Base-by-base conservation (phyloP, 2,797 vertebrate genomes). In the Varecia variegata region DNA sequence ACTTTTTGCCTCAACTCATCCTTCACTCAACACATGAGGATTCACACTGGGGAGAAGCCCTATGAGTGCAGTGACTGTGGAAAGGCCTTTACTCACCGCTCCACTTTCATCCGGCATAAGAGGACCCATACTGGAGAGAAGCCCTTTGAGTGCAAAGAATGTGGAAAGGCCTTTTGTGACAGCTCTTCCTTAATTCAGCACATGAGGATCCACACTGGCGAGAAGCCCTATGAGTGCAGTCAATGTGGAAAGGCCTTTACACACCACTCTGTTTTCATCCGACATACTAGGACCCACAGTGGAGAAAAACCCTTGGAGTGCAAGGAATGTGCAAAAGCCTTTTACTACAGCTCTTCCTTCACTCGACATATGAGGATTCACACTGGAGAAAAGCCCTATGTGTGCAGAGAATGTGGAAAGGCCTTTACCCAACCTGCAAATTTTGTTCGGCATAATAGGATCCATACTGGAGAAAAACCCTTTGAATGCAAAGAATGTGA, bases 171-270 rank as follows among this genome's bases (percentile, higher is more conserved):
- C 17, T 98, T 97, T 65, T 92, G 89, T 62, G 89, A 96, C 47
- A 95, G 85, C 40, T 96, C 95, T 32, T 95, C 94, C 60, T 93
- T 98, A 23, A 93, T 88, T 27, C 95, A 94, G 4, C 97, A 97
- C 70, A 10, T 58, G 70, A 94, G 96, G 40, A 96, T 95, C 83
- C 97, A 97, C 80, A 96, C 96, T 10, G 94, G 93, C 0, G 93
- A 97, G 80, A 97, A 88, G n/a, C 97, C 97, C 6, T 98, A 85
- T 52, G 86, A 92, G 9, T 97, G 97, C 60, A 70, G 6, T 3
- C 79, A 95, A 15, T 97, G 95, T 87, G 97, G 96, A 35, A 97
- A 94, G 77, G 82, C 94, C 40, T 98, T 97, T 47, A 90, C 93
- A 18, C 93, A 95, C 71, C 93, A 96, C 23, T 95, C 91, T 21